These are phyloP conservation scores for Macrochelys suwanniensis DNA, from an alignment of 2,797 vertebrate genomes.

Conservation along the genomic window DNA sequence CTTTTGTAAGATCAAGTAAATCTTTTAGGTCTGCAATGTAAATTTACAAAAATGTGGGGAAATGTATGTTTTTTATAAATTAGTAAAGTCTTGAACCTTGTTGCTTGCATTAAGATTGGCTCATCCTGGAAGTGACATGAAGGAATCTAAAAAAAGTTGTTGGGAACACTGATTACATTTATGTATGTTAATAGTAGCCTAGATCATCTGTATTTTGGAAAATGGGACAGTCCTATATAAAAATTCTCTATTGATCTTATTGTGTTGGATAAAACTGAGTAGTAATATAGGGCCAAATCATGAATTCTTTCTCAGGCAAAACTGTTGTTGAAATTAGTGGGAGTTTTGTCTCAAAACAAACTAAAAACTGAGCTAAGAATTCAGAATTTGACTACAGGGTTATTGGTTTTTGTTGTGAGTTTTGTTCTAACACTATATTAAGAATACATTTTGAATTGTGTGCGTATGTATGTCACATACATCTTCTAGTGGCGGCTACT, in stretches of 20 bases:
- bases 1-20: background rate
- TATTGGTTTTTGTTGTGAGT: too few species aligned
- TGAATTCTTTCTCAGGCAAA: background rate
- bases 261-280: background rate
- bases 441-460: background rate
- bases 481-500: background rate
- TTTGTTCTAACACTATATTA: background rate
- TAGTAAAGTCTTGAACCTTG: background rate
- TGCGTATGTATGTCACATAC: background rate
- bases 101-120: background rate
- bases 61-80: background rate
- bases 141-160: slow-evolving; percentile 4
- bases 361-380: too few species aligned
- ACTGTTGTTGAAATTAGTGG: too few species aligned
- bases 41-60: slow-evolving; percentile 2
- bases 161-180: background rate
- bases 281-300: slow-evolving; percentile 24
- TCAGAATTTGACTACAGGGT: too few species aligned
- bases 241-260: background rate
- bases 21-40: slow-evolving; percentile 24
- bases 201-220: slow-evolving; percentile 39
- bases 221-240: background rate
- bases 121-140: slow-evolving; percentile 27
- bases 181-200: background rate
- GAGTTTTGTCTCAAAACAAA: too few species aligned